A percentile compares a stretch with the other conserved stretches of the same genome.
These are phyloP conservation scores for Psilopsiagon aymara DNA, from an alignment of 2,113 vertebrate genomes.

Conservation along the genomic window DNA sequence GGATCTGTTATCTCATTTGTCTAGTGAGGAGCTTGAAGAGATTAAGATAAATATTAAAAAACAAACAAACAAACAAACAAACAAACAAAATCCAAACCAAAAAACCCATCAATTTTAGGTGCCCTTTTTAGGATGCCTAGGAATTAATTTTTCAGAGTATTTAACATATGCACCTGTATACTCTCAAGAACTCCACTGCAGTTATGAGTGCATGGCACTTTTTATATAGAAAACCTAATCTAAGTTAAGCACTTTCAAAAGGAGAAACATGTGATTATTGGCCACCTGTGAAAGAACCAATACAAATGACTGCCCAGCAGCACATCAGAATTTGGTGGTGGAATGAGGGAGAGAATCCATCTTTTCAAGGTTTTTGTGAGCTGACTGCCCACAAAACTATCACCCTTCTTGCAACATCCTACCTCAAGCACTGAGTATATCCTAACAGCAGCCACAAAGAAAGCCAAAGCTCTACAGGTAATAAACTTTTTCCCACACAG, in stretches of 20 bases:
- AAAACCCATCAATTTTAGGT: slow-evolving; percentile 12
- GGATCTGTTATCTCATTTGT: slow-evolving; percentile 24
- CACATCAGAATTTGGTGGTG: background rate
- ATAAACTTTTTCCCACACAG: background rate
- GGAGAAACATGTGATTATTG: background rate
- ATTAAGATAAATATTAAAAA: slow-evolving; percentile 5
- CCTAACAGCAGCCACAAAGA: background rate
- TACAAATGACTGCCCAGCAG: background rate
- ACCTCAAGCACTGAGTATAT: background rate
- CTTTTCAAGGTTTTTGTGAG: background rate
- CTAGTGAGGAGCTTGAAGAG: background rate
- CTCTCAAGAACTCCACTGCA: background rate
- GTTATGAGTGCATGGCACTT: background rate
- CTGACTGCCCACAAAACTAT: background rate
- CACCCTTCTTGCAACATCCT: background rate
- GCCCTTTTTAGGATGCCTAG: slow-evolving; percentile 18
- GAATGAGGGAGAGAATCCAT: background rate
- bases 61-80: background rate
- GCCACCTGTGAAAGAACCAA: background rate
- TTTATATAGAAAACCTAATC: background rate
- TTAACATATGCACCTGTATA: background rate
- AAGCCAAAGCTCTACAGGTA: background rate
- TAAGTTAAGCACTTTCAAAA: background rate
- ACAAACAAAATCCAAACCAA: background rate
- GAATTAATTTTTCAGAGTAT: slow-evolving; percentile 25